Evolutionary conservation across 1,140 invertebrate species (phyloP).

Genomic region (Eueides isabella): DNA sequence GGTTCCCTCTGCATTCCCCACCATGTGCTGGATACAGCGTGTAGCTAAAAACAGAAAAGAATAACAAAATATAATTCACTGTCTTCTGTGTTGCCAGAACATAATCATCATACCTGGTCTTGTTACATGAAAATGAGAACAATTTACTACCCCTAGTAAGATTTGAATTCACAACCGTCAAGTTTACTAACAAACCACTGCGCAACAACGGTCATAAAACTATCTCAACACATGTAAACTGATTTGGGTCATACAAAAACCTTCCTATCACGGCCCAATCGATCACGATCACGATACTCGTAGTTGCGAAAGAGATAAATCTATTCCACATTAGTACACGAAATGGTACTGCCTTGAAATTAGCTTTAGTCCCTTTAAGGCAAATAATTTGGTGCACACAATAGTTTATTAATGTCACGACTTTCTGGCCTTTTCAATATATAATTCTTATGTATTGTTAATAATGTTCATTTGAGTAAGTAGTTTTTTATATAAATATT

Average conservation of each 20-base stretch:
- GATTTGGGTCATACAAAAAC: constrained; percentile 48
- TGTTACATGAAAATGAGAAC: no score
- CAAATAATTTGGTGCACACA: constrained; percentile 23
- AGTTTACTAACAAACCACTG: background rate
- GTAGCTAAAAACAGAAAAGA: no score
- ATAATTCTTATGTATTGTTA: background rate
- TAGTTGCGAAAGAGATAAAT: constrained; percentile 50
- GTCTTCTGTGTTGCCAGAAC: no score
- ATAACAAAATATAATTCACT: no score
- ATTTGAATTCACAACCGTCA: no score
- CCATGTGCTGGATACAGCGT: no score
- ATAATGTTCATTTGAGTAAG: no score
- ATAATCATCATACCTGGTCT: no score
- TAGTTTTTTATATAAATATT: no score
- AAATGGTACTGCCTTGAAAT: constrained; percentile 30
- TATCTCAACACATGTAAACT: constrained; percentile 21
- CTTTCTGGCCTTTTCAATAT: background rate
- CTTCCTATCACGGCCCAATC: constrained; percentile 59
- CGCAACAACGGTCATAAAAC: background rate
- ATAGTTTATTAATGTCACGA: constrained; percentile 3
- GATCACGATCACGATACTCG: constrained; percentile 63
- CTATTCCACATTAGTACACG: constrained; percentile 35
- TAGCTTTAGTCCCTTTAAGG: constrained; percentile 35
- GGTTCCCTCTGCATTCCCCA: no score
- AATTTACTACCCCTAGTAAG: no score